Evolutionary conservation across 2,113 vertebrate genomes (phyloP).

Genomic region (Lycaon pictus): DNA sequence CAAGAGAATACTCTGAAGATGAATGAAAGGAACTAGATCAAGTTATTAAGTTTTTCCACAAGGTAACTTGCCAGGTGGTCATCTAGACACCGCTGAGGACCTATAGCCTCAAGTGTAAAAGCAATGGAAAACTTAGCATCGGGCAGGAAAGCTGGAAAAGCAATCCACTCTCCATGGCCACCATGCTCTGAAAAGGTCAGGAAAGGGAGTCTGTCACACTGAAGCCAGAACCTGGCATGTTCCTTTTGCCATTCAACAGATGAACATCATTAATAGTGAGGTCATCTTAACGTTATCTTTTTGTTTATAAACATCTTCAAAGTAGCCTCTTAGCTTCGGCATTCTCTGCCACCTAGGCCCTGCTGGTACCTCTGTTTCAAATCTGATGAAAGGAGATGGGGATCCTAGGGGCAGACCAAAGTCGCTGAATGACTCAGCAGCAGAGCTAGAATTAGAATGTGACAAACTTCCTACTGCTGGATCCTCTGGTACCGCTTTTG

Average conservation of each 20-base stretch:
- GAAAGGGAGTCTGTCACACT: background rate
- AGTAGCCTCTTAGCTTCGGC: background rate
- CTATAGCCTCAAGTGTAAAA: background rate
- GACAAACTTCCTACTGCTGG: conserved; percentile 24
- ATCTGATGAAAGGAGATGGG: conserved; percentile 40
- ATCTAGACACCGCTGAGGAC: background rate
- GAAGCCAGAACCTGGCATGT: background rate
- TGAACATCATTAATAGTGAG: background rate
- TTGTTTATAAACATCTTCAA: conserved; percentile 34
- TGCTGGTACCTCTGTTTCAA: background rate
- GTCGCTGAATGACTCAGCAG: conserved; percentile 69
- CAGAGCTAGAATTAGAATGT: conserved; percentile 66
- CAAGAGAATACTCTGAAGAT: background rate
- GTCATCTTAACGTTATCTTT: background rate
- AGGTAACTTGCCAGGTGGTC: background rate
- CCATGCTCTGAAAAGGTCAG: background rate
- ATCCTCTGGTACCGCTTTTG: background rate
- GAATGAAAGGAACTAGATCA: conserved; percentile 9
- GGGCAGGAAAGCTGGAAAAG: background rate
- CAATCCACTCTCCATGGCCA: background rate
- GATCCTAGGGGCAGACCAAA: conserved; percentile 36
- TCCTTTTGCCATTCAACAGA: conserved; percentile 2
- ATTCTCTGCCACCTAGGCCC: background rate
- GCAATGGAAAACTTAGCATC: background rate
- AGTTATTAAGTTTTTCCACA: conserved; percentile 37